Evolutionary conservation across 2,888 invertebrate species (phyloP).

Genomic region (Chorisops tibialis): DNA sequence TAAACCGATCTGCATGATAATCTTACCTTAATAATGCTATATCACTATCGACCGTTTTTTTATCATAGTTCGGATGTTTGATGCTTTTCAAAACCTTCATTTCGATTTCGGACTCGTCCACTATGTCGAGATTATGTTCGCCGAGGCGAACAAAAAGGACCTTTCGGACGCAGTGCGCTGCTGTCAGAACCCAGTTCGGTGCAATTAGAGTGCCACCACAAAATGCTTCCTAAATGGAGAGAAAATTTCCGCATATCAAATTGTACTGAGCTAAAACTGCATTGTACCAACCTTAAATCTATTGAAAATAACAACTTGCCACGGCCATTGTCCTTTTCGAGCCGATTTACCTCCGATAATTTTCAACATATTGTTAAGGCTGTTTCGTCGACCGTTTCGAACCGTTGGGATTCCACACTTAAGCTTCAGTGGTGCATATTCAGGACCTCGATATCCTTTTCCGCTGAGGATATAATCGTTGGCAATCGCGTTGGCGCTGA

Average conservation of each 20-base stretch:
- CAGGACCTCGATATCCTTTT: constrained; percentile 49
- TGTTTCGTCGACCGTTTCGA: constrained; percentile 42
- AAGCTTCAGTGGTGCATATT: constrained; percentile 51
- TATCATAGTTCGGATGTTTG: constrained; percentile 82
- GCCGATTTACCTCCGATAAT: constrained; percentile 86
- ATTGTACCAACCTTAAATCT: constrained; percentile 62
- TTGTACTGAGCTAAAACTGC: background rate
- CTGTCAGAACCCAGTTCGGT: constrained; percentile 80
- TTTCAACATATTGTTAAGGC: constrained; percentile 62
- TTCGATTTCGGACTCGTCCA: constrained; percentile 75
- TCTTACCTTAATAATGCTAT: constrained; percentile 74
- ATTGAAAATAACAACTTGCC: constrained; percentile 91
- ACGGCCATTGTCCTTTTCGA: constrained; percentile 83
- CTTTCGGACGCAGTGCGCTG: constrained; percentile 80
- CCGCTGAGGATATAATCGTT: constrained; percentile 47
- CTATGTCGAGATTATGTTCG: constrained; percentile 74
- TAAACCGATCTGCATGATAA: background rate
- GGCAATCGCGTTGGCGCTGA: constrained; percentile 41
- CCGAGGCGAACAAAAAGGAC: constrained; percentile 77
- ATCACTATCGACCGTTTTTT: constrained; percentile 88
- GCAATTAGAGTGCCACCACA: constrained; percentile 84
- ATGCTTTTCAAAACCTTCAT: constrained; percentile 70
- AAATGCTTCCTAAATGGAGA: constrained; percentile 68
- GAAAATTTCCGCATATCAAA: background rate
- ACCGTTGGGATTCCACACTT: constrained; percentile 48